Conservation (phyloP, 2,888 invertebrate species). For the Erannis defoliaria region DNA sequence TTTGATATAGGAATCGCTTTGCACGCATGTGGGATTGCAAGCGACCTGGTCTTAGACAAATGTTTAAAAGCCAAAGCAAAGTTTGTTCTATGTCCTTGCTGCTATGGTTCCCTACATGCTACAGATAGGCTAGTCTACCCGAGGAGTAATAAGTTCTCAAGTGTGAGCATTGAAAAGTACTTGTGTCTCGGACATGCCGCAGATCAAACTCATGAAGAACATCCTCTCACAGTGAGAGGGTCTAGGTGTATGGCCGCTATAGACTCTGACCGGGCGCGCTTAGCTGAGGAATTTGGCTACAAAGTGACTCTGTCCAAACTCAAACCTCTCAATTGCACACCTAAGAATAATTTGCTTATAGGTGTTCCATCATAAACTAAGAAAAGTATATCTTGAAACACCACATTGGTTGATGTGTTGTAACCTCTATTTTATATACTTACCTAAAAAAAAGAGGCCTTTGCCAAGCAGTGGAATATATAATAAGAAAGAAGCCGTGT, state of each 20-base stretch:
- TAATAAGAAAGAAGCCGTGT: neutral
- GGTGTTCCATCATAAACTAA: conserved; percentile 81
- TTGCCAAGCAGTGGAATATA: neutral
- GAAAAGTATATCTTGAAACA: neutral
- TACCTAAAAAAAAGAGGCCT: too few relatives aligned
- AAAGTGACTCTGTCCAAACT: conserved; percentile 91
- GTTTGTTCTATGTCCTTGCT: conserved; percentile 97
- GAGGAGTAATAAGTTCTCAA: conserved; percentile 88
- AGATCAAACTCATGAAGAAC: conserved; percentile 95
- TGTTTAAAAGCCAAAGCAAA: conserved; percentile 92
- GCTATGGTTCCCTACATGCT: conserved; percentile 95
- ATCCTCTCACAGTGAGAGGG: conserved; percentile 91
- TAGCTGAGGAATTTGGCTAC: conserved; percentile 92
- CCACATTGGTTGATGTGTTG: too few relatives aligned
- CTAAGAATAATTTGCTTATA: conserved; percentile 95
- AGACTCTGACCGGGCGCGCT: conserved; percentile 93
- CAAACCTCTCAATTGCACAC: conserved; percentile 93
- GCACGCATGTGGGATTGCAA: conserved; percentile 98
- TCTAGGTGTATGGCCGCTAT: conserved; percentile 95
- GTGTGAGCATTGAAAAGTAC: conserved; percentile 88
- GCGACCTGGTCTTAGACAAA: conserved; percentile 95
- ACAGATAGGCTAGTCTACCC: conserved; percentile 94
- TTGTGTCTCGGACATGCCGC: conserved; percentile 95
- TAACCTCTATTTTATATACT: too few relatives aligned
- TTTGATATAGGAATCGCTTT: conserved; percentile 96